Evolutionary conservation across 2,797 vertebrate species (phyloP).

Genomic region (Rallus crepitans): DNA sequence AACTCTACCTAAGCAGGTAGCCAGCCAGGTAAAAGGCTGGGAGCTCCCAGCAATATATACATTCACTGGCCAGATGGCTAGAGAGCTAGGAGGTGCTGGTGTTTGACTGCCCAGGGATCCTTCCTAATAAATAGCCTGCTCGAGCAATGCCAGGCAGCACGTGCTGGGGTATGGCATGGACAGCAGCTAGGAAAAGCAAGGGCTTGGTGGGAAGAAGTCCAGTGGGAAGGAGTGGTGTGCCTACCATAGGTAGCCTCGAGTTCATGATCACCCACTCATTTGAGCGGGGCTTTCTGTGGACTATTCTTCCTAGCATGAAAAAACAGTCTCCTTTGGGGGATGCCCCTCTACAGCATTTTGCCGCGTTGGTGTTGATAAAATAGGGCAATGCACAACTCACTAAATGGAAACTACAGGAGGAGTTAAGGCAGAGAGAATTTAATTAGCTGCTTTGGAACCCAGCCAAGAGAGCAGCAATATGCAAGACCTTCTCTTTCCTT

Average conservation of each 20-base stretch:
- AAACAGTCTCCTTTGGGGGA: background rate
- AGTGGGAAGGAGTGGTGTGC: background rate
- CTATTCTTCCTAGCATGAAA: background rate
- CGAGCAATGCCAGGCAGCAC: rapidly evolving
- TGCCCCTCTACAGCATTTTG: background rate
- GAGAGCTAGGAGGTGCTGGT: background rate
- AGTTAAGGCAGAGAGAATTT: background rate
- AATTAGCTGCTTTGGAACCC: background rate
- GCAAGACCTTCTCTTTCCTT: background rate
- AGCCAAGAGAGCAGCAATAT: background rate
- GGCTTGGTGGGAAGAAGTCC: background rate
- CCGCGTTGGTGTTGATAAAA: background rate
- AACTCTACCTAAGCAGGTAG: background rate
- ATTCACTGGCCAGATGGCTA: background rate
- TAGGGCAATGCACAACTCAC: background rate
- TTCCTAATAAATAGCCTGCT: background rate
- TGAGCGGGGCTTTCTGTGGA: background rate
- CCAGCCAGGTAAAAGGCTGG: background rate
- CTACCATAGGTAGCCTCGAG: background rate
- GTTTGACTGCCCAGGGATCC: rapidly evolving
- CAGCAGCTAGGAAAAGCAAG: background rate
- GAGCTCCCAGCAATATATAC: background rate
- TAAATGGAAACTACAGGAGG: background rate
- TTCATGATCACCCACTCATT: background rate
- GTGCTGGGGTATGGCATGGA: background rate